Conservation (phyloP, 2,888 invertebrate genomes). For the Coecobrya sp. region DNA sequence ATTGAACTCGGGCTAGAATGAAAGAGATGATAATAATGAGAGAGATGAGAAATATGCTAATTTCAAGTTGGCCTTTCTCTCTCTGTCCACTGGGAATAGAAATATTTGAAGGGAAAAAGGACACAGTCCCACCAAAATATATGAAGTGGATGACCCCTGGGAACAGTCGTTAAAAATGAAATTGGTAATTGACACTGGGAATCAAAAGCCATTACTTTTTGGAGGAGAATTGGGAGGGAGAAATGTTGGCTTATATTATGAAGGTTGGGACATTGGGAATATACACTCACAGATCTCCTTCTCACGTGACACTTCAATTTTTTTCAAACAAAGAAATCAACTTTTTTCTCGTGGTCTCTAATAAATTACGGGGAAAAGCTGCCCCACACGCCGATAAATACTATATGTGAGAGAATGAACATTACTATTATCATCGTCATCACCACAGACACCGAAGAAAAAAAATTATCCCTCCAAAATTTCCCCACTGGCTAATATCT, state of each 20-base stretch:
- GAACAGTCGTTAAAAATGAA: slow-evolving; percentile 25
- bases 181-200: slow-evolving; percentile 46
- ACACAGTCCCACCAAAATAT: neutral
- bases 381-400: slow-evolving; percentile 34
- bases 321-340: neutral
- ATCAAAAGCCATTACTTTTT: slow-evolving; percentile 6
- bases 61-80: neutral
- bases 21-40: neutral
- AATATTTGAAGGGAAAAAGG: neutral
- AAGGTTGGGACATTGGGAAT: neutral
- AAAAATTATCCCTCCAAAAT: slow-evolving; percentile 24
- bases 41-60: slow-evolving; percentile 23
- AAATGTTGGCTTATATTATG: neutral
- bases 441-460: neutral
- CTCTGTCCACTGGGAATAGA: neutral
- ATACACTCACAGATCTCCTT: neutral
- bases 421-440: slow-evolving; percentile 7
- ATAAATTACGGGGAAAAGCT: neutral
- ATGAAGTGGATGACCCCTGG: neutral
- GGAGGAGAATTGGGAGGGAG: neutral
- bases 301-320: neutral
- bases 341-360: neutral
- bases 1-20: neutral
- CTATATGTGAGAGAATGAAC: neutral
- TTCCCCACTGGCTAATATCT: slow-evolving; percentile 49